A percentile compares a stretch with the other conserved stretches of the same genome.
phyloP scores from a whole-genome alignment of 2,888 invertebrate species.

The Charanyca ferruginea region DNA sequence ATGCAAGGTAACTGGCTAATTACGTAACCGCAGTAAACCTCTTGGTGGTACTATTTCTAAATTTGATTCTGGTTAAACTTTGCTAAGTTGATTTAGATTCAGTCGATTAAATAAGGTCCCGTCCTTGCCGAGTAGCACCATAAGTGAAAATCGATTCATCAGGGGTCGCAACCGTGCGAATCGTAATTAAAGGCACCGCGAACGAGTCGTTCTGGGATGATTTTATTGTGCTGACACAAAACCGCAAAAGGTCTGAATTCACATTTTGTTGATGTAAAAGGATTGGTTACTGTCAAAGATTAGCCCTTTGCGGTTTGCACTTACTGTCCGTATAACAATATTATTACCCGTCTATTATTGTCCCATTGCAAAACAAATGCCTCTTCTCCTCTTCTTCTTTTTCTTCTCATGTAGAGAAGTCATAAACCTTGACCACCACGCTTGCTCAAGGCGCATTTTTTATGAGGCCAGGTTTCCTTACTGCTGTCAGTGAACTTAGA shows the following conservation, averaged over 20 bases:
- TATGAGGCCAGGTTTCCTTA: too few relatives aligned
- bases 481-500: too few relatives aligned
- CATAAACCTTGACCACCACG: too few relatives aligned
- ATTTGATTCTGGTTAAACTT: slow-evolving; percentile 13
- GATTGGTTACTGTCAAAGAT: not conserved
- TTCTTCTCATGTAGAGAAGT: too few relatives aligned
- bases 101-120: slow-evolving; percentile 45
- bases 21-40: not conserved
- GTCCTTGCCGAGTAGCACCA: slow-evolving; percentile 66
- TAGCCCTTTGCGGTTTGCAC: not conserved
- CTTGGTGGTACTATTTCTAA: slow-evolving; percentile 8
- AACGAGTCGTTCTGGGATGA: slow-evolving; percentile 52
- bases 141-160: slow-evolving; percentile 77
- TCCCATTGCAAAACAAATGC: too few relatives aligned
- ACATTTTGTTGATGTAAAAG: not conserved
- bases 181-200: slow-evolving; percentile 64
- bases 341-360: too few relatives aligned
- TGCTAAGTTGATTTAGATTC: slow-evolving; percentile 45
- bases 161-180: slow-evolving; percentile 50
- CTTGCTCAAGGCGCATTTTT: too few relatives aligned
- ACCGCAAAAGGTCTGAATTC: slow-evolving; percentile 22
- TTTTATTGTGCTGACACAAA: slow-evolving; percentile 33
- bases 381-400: too few relatives aligned
- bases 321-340: too few relatives aligned
- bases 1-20: not conserved